phyloP scores from a whole-genome alignment of 2,113 vertebrate species.

The Axis porcinus region DNA sequence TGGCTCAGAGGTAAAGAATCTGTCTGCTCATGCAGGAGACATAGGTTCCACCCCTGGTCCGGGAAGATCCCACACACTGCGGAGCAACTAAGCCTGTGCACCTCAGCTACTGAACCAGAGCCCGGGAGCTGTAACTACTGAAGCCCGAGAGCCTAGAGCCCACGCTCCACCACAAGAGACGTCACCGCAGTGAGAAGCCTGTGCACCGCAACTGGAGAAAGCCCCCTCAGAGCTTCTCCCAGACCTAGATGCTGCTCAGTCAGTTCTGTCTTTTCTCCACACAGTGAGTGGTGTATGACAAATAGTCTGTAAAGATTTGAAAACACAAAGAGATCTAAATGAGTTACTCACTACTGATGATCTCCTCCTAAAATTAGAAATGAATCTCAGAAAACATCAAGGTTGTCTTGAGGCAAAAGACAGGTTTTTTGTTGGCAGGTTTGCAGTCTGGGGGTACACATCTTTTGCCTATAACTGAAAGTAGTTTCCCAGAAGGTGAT shows the following conservation, averaged over 20 bases:
- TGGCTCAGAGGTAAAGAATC: neutral
- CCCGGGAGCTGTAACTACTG: neutral
- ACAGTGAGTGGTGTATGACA: neutral
- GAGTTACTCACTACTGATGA: neutral
- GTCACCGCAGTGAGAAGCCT: neutral
- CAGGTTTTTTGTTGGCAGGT: neutral
- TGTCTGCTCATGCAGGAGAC: neutral
- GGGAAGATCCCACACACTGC: neutral
- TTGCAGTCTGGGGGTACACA: neutral
- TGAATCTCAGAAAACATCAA: neutral
- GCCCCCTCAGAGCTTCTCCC: neutral
- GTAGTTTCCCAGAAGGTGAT: neutral
- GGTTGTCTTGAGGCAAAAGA: neutral
- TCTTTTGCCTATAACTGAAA: neutral
- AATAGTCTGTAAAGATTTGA: neutral
- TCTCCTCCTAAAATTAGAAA: neutral
- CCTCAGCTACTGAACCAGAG: neutral
- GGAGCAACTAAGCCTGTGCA: neutral
- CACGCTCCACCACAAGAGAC: fast-evolving
- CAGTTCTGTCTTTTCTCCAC: neutral
- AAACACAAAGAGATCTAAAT: neutral
- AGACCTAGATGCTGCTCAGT: neutral
- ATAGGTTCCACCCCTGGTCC: neutral
- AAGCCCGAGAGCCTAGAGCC: neutral
- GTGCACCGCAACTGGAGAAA: no score